phyloP scores from a whole-genome alignment of 2,797 vertebrate species.

The Pangasius sanitwongsei region DNA sequence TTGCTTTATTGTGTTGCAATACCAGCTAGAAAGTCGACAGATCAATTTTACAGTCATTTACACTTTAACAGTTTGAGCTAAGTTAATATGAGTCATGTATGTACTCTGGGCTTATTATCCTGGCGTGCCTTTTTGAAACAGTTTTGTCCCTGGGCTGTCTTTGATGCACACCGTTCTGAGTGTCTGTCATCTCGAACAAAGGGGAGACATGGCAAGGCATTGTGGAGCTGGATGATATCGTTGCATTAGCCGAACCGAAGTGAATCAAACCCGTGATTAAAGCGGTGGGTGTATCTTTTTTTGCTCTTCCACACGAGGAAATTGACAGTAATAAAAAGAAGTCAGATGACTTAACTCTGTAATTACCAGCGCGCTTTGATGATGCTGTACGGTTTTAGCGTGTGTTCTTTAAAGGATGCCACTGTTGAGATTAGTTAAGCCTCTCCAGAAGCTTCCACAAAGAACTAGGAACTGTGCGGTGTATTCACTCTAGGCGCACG shows the following conservation, averaged over 20 bases:
- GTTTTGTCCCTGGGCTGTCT: conserved; percentile 44
- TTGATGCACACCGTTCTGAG: conserved; percentile 53
- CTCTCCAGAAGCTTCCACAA: conserved; percentile 41
- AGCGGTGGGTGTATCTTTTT: conserved; percentile 82
- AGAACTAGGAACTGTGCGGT: conserved; percentile 24
- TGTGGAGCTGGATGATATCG: conserved; percentile 79
- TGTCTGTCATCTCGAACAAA: conserved; percentile 59
- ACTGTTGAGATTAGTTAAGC: conserved; percentile 52
- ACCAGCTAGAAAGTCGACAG: background rate
- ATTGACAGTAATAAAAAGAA: conserved; percentile 93
- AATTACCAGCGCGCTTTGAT: conserved; percentile 79
- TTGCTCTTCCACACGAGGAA: conserved; percentile 82
- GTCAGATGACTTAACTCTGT: conserved; percentile 81
- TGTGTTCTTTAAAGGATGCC: conserved; percentile 57
- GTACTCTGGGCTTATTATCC: conserved; percentile 27
- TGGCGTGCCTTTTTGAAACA: conserved; percentile 19
- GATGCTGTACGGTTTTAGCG: conserved; percentile 65
- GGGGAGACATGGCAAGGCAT: conserved; percentile 51
- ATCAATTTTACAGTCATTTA: conserved; percentile 27
- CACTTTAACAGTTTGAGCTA: conserved; percentile 23
- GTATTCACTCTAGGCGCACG: conserved; percentile 50
- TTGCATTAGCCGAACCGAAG: conserved; percentile 80
- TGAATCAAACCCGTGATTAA: conserved; percentile 92
- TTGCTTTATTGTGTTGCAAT: background rate
- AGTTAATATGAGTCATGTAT: conserved; percentile 36